These are phyloP conservation scores for Eupithecia pulchellata DNA, from an alignment of 2,888 invertebrate species.

Conservation along the genomic window DNA sequence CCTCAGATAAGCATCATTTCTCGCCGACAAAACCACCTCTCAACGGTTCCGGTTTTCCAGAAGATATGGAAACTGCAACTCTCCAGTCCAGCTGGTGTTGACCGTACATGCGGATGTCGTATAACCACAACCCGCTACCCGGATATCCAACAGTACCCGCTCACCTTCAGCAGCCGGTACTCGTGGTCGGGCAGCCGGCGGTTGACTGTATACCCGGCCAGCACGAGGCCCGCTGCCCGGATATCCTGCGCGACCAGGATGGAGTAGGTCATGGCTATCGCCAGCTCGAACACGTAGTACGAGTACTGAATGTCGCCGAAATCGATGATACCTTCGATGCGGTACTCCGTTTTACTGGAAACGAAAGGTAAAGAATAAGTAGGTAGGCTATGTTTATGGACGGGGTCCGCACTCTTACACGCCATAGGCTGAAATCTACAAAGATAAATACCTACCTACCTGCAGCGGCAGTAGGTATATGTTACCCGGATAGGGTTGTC, in stretches of 20 bases:
- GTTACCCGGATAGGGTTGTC: too few species aligned
- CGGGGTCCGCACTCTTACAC: too few species aligned
- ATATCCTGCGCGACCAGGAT: slow-evolving; percentile 88
- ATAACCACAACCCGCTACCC: neutral
- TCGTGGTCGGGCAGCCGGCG: slow-evolving; percentile 87
- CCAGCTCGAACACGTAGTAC: slow-evolving; percentile 93
- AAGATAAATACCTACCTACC: too few species aligned
- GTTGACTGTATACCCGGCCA: slow-evolving; percentile 90
- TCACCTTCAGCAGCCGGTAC: slow-evolving; percentile 87
- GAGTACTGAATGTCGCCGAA: slow-evolving; percentile 93
- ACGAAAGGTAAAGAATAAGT: too few species aligned
- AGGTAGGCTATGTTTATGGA: too few species aligned
- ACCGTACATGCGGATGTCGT: neutral
- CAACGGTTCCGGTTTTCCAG: too few species aligned
- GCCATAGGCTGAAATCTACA: too few species aligned
- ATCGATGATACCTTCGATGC: slow-evolving; percentile 91
- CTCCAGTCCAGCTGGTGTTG: neutral
- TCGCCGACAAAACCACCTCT: too few species aligned
- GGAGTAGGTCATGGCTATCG: slow-evolving; percentile 92
- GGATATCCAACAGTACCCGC: neutral
- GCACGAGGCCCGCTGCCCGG: slow-evolving; percentile 87
- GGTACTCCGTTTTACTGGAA: slow-evolving; percentile 77
- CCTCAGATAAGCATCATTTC: too few species aligned
- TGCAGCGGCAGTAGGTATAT: too few species aligned
- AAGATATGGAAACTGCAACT: neutral